Evolutionary conservation across 2,113 vertebrate genomes (phyloP), one percentile per base, ranked within the genome.

Genomic region (Petroica traversi): DNA sequence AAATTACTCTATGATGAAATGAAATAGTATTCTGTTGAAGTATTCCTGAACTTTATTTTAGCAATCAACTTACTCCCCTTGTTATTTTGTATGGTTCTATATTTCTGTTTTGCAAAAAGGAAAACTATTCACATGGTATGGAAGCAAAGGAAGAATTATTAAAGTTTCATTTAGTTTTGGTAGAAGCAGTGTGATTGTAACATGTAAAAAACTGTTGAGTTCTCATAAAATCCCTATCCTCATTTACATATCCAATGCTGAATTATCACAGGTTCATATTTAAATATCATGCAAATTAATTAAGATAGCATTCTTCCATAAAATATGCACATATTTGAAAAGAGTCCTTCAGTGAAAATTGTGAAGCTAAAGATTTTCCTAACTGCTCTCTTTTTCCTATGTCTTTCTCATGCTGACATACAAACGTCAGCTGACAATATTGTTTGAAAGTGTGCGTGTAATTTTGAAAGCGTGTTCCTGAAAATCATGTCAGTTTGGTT

Each of bases 401-500:
- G 7, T 54, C 5, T 48, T 28, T 79, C 26, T 66, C 18, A 11
- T 3, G 3, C 7, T 34, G 8, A 20, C 6, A 6, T 58, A 25
- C 2, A 68, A 33, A 23, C 0, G 1, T 73, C 41, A 57, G 3
- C 4, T 88, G 9, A 49, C 73, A 77, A 58, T 38, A 22, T 1
- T 46, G 9, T 26, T 67, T 48, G 46, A 58, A 63, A 59, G 7
- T 3, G 0, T 52, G 28, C 2, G 0, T 68, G 33, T 26, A 45
- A 48, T 64, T 91, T 63, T 63, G 34, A 63, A 54, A 34, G 1
- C 2, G 0, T 67, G 2, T 28, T 55, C 14, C 46, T 62, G n/a
- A 76, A 76, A 75, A 80, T 26, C 1, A 33, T 41, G 1, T 1
- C 2, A 3, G 11, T 52, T 43, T 19, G 17, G 3, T 17, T 51